Evolutionary conservation across 2,113 vertebrate species (phyloP), one percentile per base, ranked within the genome.

Genomic region (Tyto alba): DNA sequence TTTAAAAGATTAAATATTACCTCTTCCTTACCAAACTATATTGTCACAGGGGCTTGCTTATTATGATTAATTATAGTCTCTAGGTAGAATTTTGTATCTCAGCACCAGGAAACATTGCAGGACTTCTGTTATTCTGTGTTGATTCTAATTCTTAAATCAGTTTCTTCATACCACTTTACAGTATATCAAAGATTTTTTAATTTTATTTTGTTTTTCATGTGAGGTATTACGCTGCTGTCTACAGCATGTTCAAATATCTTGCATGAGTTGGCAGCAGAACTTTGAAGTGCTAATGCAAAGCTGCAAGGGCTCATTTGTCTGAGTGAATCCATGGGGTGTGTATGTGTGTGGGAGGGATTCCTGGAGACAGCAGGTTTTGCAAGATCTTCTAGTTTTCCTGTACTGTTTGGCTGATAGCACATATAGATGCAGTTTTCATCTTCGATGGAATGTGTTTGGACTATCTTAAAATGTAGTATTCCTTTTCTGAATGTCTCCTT

Each of bases 231-330:
- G 1, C 66, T 76, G 67, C 84, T 95, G 89, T 95, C 91, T 96
- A 1, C 50, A n/a, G 45, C 25, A 7, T 7, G 78, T 59, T 95
- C 79, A 87, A 67, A 57, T 80, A 63, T 41, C 91, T 89, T 84
- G 74, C 38, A 38, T 88, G 93, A 91, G 89, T 57, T 95, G 88
- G 85, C 85, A 95, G 81, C 81, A 69, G 88, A 85, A 87, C 94
- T 97, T 96, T 96, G 96, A 96, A 95, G 93, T 97, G 95, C 95
- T 95, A 96, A 97, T 96, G 76, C 45, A 88, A 77, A 85, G 75
- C 82, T 96, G 84, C 85, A 90, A 94, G 95, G 75, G 56, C 95
- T 94, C 76, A 89, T 97, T 95, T 95, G 91, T 90, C 72, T 90
- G 82, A 85, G 89, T 95, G 94, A 96, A 92, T 96, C 89, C 74